A percentile compares a stretch with the other conserved stretches of the same genome.
Evolutionary conservation across 1,140 invertebrate genomes (phyloP).

Genomic region (Maniola jurtina): DNA sequence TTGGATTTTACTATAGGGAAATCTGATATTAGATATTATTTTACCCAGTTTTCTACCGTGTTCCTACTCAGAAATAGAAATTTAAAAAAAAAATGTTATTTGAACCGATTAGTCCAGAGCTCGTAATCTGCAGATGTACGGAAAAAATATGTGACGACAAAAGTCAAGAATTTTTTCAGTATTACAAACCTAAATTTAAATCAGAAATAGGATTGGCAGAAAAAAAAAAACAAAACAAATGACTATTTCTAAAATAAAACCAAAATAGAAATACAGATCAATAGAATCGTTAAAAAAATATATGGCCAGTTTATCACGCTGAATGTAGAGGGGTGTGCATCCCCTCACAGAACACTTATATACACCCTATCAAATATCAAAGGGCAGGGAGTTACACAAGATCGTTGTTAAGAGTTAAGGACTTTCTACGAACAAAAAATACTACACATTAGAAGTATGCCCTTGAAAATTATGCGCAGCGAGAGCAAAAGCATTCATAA

Average conservation of each 20-base stretch:
- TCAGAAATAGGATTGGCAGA: no score
- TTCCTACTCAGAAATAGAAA: no score
- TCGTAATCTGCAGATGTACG: no score
- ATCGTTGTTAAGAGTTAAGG: constrained; percentile 37
- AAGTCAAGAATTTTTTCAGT: no score
- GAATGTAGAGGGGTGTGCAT: constrained; percentile 16
- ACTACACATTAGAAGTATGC: constrained; percentile 10
- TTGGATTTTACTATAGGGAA: constrained; percentile 1
- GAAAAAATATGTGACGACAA: no score
- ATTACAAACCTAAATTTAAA: no score
- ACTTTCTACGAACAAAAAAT: constrained; percentile 38
- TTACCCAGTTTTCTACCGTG: not conserved
- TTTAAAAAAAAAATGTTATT: no score
- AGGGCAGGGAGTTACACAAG: constrained; percentile 30
- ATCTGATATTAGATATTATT: not conserved
- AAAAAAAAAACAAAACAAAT: no score
- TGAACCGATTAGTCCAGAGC: no score
- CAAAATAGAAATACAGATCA: no score
- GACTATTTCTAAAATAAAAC: no score
- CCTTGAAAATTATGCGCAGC: constrained; percentile 42
- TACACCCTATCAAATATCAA: constrained; percentile 27
- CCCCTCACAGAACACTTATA: constrained; percentile 34
- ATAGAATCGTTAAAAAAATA: constrained; percentile 2
- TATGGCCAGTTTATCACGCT: constrained; percentile 27
- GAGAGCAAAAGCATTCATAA: constrained; percentile 33